Conservation (phyloP, 1,140 invertebrate species). For the Formica selysi region DNA sequence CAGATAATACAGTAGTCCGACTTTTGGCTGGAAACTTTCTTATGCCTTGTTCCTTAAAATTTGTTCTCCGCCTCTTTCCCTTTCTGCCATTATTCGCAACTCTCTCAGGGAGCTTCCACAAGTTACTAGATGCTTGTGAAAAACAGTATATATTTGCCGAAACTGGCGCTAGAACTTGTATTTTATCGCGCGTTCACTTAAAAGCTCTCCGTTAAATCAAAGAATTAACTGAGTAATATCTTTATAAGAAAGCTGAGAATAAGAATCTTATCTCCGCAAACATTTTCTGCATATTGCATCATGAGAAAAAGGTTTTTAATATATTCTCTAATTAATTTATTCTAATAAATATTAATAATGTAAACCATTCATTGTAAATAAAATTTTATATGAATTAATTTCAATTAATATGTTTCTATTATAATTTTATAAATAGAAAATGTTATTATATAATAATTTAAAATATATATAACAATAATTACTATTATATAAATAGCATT, state of each 20-base stretch:
- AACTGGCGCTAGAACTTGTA: neutral
- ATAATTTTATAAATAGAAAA: neutral
- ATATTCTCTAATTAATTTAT: neutral
- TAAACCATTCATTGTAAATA: too few species aligned
- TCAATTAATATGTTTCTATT: neutral
- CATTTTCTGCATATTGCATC: neutral
- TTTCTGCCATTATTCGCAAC: constrained; percentile 5
- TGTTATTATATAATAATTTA: neutral
- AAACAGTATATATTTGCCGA: constrained; percentile 9
- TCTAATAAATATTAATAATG: neutral
- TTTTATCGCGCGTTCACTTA: neutral
- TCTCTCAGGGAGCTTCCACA: neutral
- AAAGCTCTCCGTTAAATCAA: neutral
- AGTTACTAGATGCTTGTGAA: neutral
- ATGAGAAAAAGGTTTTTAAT: neutral
- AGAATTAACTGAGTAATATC: neutral
- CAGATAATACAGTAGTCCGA: constrained; percentile 19
- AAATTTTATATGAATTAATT: neutral
- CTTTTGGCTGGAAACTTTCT: constrained; percentile 9
- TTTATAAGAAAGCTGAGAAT: neutral
- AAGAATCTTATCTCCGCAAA: neutral
- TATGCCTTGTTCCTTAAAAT: neutral
- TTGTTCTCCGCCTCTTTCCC: neutral
- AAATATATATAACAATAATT: neutral
- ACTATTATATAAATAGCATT: neutral